Percentiles rank a stretch among this genome's conserved stretches.
These are phyloP conservation scores for Penaeus indicus DNA, from an alignment of 1,140 invertebrate species.

Conservation along the genomic window DNA sequence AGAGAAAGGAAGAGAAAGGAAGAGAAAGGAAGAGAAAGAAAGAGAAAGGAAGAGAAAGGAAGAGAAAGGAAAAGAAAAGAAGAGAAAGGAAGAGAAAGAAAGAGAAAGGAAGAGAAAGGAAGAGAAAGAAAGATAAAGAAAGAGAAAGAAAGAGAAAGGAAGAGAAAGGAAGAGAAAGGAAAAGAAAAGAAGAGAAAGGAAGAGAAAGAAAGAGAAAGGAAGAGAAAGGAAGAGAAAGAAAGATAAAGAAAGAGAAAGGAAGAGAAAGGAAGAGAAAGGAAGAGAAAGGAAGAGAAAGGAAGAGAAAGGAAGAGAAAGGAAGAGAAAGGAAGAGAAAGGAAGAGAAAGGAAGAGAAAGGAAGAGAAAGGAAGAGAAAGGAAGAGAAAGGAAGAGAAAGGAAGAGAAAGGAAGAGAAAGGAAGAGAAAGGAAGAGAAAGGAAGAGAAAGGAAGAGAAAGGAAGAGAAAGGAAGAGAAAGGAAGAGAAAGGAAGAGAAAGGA, in stretches of 20 bases:
- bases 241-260: no score
- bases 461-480: neutral
- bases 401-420: no score
- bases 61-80: conserved; percentile 11
- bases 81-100: neutral
- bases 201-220: neutral
- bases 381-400: no score
- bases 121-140: conserved; percentile 11
- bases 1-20: conserved; percentile 10
- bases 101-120: conserved; percentile 14
- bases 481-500: neutral
- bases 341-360: conserved; percentile 10
- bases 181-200: conserved; percentile 11
- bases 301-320: neutral
- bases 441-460: neutral
- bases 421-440: neutral
- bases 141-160: no score
- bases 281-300: neutral
- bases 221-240: no score
- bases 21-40: conserved; percentile 11
- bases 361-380: no score
- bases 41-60: conserved; percentile 10
- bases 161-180: conserved; percentile 10
- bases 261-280: conserved; percentile 3
- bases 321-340: neutral